Percentiles rank a stretch among this genome's conserved stretches.
These are phyloP conservation scores for Acanthosepion lycidas DNA, from an alignment of 2,888 invertebrate genomes.

Conservation along the genomic window DNA sequence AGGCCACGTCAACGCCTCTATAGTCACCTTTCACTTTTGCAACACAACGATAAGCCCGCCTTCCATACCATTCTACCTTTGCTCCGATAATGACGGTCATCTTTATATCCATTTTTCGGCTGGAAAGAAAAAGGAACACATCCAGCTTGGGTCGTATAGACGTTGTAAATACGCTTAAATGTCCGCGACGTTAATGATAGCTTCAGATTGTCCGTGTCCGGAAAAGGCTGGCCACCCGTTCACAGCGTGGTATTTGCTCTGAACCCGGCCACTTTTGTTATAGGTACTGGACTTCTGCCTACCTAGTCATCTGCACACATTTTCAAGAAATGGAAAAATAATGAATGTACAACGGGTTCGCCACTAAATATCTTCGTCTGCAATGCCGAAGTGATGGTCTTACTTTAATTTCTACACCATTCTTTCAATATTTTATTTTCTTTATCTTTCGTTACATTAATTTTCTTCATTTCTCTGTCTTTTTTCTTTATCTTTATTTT, in stretches of 20 bases:
- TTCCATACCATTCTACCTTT: background rate
- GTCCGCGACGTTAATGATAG: background rate
- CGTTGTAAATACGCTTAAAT: background rate
- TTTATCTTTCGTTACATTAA: background rate
- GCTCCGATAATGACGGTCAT: background rate
- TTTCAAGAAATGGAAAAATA: background rate
- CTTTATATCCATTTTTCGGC: background rate
- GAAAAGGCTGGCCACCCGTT: background rate
- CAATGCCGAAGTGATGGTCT: too few relatives aligned
- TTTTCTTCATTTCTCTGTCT: background rate
- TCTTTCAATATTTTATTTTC: background rate
- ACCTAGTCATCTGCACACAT: background rate
- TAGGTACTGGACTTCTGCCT: background rate
- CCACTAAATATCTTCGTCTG: background rate
- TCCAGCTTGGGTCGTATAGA: background rate
- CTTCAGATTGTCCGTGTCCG: constrained; percentile 12
- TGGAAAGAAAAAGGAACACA: background rate
- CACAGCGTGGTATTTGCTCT: background rate
- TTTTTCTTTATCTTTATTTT: background rate
- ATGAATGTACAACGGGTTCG: background rate
- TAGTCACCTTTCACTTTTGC: background rate
- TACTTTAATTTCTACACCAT: background rate
- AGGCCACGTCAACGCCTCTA: background rate
- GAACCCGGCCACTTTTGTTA: too few relatives aligned
- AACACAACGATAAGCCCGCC: background rate